A percentile compares a stretch with the other conserved stretches of the same genome.
phyloP scores from a whole-genome alignment of 2,113 vertebrate genomes.

The Bubalus kerabau region DNA sequence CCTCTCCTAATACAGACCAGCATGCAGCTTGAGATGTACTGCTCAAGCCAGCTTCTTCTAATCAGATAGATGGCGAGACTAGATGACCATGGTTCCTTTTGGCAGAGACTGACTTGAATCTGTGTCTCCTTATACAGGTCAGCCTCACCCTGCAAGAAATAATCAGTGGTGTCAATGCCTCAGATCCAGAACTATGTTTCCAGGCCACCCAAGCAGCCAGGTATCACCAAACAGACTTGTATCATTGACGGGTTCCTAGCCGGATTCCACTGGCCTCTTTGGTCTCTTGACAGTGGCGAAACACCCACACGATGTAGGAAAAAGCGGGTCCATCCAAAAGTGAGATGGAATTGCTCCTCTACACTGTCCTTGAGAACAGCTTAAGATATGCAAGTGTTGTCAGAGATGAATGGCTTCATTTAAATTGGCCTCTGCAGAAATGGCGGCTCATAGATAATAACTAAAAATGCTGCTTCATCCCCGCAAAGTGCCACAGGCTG shows the following conservation, averaged over 20 bases:
- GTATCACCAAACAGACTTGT: slow-evolving; percentile 69
- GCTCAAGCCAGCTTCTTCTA: neutral
- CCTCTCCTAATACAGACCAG: neutral
- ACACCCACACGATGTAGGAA: neutral
- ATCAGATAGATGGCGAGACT: neutral
- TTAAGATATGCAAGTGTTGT: slow-evolving; percentile 33
- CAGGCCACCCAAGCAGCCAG: slow-evolving; percentile 88
- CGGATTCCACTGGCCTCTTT: neutral
- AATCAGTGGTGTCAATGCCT: slow-evolving; percentile 77
- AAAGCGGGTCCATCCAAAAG: neutral
- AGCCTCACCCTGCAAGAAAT: slow-evolving; percentile 82
- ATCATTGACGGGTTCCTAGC: neutral
- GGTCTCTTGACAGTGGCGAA: neutral
- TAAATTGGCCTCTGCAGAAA: slow-evolving; percentile 22
- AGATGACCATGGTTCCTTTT: slow-evolving; percentile 22
- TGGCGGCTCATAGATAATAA: neutral
- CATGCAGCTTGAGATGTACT: no score
- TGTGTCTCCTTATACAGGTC: slow-evolving; percentile 70
- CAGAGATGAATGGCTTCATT: slow-evolving; percentile 60
- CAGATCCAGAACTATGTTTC: slow-evolving; percentile 74
- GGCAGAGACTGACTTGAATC: neutral
- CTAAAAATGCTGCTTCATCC: neutral
- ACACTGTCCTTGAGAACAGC: slow-evolving; percentile 22
- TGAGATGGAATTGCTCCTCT: neutral
- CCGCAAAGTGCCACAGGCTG: neutral